Evolutionary conservation across 2,797 vertebrate species (phyloP), one percentile per base, ranked within the genome.

Genomic region (Intellagama lesueurii): DNA sequence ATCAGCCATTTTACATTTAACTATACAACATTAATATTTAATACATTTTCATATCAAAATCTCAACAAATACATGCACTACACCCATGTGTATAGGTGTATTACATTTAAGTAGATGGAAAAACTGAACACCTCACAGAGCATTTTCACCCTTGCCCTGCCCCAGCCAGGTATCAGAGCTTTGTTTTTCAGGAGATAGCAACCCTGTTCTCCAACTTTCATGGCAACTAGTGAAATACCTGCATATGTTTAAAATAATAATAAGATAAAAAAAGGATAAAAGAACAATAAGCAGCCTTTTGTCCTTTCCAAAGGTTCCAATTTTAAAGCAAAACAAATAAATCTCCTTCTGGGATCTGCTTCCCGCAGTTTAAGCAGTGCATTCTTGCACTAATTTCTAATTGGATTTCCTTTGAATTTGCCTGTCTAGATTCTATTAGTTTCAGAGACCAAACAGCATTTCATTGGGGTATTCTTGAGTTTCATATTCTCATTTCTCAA

Each of bases 361-460:
- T 1, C 69, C 56, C 76, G 85, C 89, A 22, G 70, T 73, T 80
- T 83, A 89, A 5, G 92, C 12, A 2, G 88, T 92, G 90, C 81
- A 47, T 87, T 96, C 92, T 95, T 0, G 49, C 80, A 92, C 92
- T 93, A 91, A 92, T 92, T 92, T 95, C 95, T 92, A 81, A 96
- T 93, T 96, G 88, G 95, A 95, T 96, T 96, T 96, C 95, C 94
- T 97, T 93, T 95, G 96, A 94, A 96, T 94, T 91, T 81, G 30
- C 87, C 89, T 68, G 86, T 90, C 35, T 90, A 0, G 0, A 87
- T 60, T 87, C 79, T 64, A 69, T 91, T 84, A 78, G 88, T 73
- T 93, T 89, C 91, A 92, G 87, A 83, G 77, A 78, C 78, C 70
- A 82, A 77, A 64, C 30, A 82, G 35, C 22, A 26, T 88, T n/a